A percentile compares a stretch with the other conserved stretches of the same genome.
Evolutionary conservation across 2,113 vertebrate genomes (phyloP).

Genomic region (Platycercus adscitus): DNA sequence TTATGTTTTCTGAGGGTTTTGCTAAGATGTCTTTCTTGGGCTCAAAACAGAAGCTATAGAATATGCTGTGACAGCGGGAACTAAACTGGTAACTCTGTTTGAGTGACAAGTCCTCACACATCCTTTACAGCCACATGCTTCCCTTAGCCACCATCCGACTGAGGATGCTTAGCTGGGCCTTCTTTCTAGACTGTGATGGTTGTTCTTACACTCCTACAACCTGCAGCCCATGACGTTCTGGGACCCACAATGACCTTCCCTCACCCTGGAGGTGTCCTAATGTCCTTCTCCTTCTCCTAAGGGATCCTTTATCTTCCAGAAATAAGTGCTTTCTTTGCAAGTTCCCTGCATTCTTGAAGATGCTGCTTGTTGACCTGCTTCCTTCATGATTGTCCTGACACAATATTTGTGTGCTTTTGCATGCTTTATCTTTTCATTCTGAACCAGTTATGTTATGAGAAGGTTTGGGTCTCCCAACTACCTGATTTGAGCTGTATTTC

Average conservation of each 20-base stretch:
- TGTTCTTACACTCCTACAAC: background rate
- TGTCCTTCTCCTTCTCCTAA: background rate
- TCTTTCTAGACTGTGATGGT: background rate
- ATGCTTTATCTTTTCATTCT: fast-evolving
- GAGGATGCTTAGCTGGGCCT: background rate
- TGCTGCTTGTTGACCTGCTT: background rate
- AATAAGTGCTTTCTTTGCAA: background rate
- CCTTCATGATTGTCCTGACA: background rate
- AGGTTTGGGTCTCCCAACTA: background rate
- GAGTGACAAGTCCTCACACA: background rate
- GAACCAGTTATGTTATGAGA: background rate
- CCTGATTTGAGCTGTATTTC: background rate
- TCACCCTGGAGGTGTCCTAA: background rate
- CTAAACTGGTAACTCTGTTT: background rate
- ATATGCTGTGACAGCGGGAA: background rate
- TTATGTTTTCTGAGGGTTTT: background rate
- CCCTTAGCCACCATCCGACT: background rate
- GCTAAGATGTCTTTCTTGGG: background rate
- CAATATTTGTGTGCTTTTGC: background rate
- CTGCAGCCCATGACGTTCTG: background rate
- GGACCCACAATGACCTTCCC: background rate
- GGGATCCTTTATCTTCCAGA: background rate
- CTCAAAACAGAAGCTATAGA: background rate
- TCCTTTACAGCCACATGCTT: background rate
- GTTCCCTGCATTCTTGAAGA: background rate